Percentiles rank a stretch among this genome's conserved stretches.
Evolutionary conservation across 2,888 invertebrate genomes (phyloP).

Genomic region (Petrolisthes manimaculis): DNA sequence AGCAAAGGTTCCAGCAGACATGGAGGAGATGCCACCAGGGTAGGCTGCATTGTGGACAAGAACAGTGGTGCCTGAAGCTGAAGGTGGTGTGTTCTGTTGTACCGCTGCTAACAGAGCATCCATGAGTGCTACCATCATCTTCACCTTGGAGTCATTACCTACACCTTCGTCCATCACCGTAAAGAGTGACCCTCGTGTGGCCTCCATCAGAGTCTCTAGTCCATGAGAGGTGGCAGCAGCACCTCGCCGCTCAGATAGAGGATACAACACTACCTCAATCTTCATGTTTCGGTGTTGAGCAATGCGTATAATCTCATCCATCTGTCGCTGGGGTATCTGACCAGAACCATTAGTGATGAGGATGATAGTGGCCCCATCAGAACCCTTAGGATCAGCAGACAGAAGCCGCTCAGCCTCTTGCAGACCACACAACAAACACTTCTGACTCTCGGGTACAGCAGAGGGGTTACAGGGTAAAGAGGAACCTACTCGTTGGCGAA

Average conservation of each 20-base stretch:
- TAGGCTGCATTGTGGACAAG: conserved; percentile 61
- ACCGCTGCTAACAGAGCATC: conserved; percentile 60
- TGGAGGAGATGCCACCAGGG: conserved; percentile 64
- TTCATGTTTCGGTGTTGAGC: conserved; percentile 38
- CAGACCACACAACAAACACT: conserved; percentile 61
- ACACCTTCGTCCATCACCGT: conserved; percentile 65
- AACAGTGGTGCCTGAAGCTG: conserved; percentile 46
- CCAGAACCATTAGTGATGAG: conserved; percentile 58
- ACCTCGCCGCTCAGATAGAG: conserved; percentile 56
- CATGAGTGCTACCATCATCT: conserved; percentile 64
- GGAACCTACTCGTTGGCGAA: conserved; percentile 61
- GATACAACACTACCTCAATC: conserved; percentile 58
- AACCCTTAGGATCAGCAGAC: conserved; percentile 35
- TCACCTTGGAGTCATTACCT: conserved; percentile 63
- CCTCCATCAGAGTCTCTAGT: conserved; percentile 51
- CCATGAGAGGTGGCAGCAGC: conserved; percentile 48
- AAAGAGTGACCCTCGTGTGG: conserved; percentile 49
- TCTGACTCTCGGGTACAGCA: conserved; percentile 63
- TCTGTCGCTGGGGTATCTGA: conserved; percentile 37
- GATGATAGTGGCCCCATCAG: conserved; percentile 55
- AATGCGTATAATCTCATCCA: conserved; percentile 58
- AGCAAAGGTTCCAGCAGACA: conserved; percentile 59
- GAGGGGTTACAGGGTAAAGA: conserved; percentile 63
- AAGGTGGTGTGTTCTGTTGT: conserved; percentile 36
- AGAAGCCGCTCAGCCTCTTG: conserved; percentile 60